phyloP scores from a whole-genome alignment of 1,140 invertebrate genomes.

The Drosophila obscura region DNA sequence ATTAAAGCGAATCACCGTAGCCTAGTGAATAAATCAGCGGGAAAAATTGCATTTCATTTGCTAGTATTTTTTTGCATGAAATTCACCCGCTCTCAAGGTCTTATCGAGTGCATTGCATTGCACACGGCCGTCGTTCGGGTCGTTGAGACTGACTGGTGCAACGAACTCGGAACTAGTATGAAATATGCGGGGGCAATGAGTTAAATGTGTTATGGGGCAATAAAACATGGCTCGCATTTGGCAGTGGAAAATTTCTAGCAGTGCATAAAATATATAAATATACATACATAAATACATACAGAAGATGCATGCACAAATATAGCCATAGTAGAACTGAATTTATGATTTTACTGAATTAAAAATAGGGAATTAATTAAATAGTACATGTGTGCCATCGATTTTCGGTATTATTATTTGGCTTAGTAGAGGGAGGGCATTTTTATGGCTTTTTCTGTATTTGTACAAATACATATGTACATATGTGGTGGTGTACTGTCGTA shows the following conservation, averaged over 20 bases:
- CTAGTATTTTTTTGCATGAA: slow-evolving; percentile 3
- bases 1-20: slow-evolving; percentile 6
- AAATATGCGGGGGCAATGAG: slow-evolving; percentile 11
- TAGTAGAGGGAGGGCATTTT: background rate
- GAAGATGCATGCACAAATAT: no score
- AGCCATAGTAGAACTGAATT: no score
- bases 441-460: slow-evolving; percentile 32
- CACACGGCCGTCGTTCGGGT: slow-evolving; percentile 5
- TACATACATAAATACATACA: no score
- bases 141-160: slow-evolving; percentile 43
- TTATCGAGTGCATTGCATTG: slow-evolving; percentile 31
- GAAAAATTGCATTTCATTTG: slow-evolving; percentile 22
- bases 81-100: slow-evolving; percentile 13
- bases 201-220: slow-evolving; percentile 18
- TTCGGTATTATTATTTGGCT: no score
- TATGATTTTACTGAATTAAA: no score
- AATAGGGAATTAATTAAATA: no score
- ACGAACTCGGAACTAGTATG: slow-evolving; percentile 60
- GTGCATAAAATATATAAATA: background rate
- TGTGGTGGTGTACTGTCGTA: background rate
- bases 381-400: no score
- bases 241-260: slow-evolving; percentile 34
- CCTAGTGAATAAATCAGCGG: slow-evolving; percentile 2
- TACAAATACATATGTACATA: background rate
- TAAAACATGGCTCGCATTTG: slow-evolving; percentile 29